A percentile compares a stretch with the other conserved stretches of the same genome.
These are phyloP conservation scores for Drosophila multiciliata DNA, from an alignment of 2,888 invertebrate genomes.

Conservation along the genomic window DNA sequence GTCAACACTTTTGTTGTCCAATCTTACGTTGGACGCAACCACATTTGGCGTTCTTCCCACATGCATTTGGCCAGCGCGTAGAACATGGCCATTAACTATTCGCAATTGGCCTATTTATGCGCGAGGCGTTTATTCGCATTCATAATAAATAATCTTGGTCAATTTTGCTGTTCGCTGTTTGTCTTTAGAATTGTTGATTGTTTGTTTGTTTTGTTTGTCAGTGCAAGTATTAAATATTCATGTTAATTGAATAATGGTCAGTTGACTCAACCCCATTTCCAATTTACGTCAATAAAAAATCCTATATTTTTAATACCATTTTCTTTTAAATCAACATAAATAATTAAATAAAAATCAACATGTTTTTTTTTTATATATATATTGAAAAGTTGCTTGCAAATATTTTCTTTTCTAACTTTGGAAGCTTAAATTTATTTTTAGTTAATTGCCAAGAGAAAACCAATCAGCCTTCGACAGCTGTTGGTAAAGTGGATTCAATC, in stretches of 20 bases:
- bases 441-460: background rate
- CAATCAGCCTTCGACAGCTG: background rate
- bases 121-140: conserved; percentile 3
- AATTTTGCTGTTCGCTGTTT: conserved; percentile 12
- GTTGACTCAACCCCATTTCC: conserved; percentile 3
- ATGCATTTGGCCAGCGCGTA: conserved; percentile 29
- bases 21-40: conserved; percentile 1
- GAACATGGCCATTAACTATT: conserved; percentile 39
- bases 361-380: no score
- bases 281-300: background rate
- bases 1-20: background rate
- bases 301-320: no score
- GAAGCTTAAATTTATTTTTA: background rate
- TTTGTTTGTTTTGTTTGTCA: background rate
- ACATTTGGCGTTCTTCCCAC: conserved; percentile 45
- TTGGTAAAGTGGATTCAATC: background rate
- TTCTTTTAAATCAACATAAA: no score
- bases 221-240: conserved; percentile 49
- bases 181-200: conserved; percentile 12
- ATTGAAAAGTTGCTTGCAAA: no score
- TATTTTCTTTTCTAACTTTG: no score
- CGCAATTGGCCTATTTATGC: conserved; percentile 32
- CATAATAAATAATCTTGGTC: conserved; percentile 12
- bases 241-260: conserved; percentile 1
- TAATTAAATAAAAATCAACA: no score